Base-by-base conservation (phyloP, 2,797 vertebrate genomes). In the Aotus griseimembra region DNA sequence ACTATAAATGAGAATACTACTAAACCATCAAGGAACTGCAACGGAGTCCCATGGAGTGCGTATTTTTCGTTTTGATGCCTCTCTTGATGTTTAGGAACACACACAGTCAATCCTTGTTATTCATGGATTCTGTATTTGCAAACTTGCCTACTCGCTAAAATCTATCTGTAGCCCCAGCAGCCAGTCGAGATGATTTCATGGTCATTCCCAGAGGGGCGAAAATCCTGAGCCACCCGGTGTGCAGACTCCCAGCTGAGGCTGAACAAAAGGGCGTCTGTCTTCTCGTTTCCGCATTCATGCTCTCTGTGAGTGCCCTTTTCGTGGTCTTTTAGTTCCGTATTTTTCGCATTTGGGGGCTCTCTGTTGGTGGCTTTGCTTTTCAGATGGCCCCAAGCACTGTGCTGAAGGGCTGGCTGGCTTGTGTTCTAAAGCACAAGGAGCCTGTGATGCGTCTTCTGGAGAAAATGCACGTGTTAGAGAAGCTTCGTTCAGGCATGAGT, bases 171-270 rank as follows among this genome's bases (percentile, higher is more conserved):
- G 41, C 15, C 11, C 26, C 41, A 26, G 11, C 3, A 48, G n/a
- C 48, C 7, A 11, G 2, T 19, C 1, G 4, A 4, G 11, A 75
- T 5, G 4, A 4, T 0, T 19, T 28, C 1, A 1, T 1, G 15
- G 57, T 33, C 46, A 20, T 24, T 75, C 24, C 1, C 44, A 36
- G 83, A 11, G 24, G 1, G 8, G 30, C 5, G 30, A 48, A 12
- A 11, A 15, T 5, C 20, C 1, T 2, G 64, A 57, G 67, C 15
- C 41, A 1, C 36, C 36, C 4, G 1, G 8, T 4, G 46, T 0
- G 11, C 36, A 1, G 0, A 0, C 33, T 11, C 24, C 52, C 36
- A 5, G 24, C 13, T 2, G 14, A 55, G 52, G 4, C 5, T 1
- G 24, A 24, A 28, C 75, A 7, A 4, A 41, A 26, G 4, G 17